phyloP scores from a whole-genome alignment of 2,797 vertebrate species.

The Tiaroga cobitis region DNA sequence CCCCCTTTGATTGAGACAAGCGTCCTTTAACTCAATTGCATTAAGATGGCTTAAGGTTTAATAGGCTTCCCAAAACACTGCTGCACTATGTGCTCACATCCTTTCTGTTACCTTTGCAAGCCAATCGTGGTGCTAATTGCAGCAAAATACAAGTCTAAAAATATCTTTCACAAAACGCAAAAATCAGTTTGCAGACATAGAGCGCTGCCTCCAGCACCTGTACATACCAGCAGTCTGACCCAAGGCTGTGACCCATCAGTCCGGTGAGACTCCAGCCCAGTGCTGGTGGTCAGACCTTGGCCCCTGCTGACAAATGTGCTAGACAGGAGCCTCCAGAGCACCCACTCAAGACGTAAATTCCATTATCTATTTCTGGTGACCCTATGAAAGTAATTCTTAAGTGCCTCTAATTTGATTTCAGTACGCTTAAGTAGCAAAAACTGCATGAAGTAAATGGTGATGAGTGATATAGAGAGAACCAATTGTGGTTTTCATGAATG shows the following conservation, averaged over 20 bases:
- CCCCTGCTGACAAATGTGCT: slow-evolving; percentile 52
- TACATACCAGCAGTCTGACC: slow-evolving; percentile 24
- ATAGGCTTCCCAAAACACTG: slow-evolving; percentile 36
- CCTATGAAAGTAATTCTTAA: slow-evolving; percentile 67
- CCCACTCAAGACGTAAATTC: slow-evolving; percentile 71
- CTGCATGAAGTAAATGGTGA: slow-evolving; percentile 16
- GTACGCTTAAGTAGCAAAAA: slow-evolving; percentile 53
- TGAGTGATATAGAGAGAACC: slow-evolving; percentile 26
- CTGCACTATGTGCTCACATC: slow-evolving; percentile 24
- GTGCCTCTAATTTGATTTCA: slow-evolving; percentile 67
- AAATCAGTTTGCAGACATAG: background rate
- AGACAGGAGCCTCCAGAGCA: slow-evolving; percentile 60
- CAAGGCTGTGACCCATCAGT: slow-evolving; percentile 39
- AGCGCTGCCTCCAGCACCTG: background rate
- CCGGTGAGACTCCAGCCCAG: slow-evolving; percentile 38
- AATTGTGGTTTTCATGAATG: slow-evolving; percentile 32
- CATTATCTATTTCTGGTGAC: slow-evolving; percentile 74
- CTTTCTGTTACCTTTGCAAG: slow-evolving; percentile 24
- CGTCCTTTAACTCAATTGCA: slow-evolving; percentile 53
- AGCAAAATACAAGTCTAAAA: background rate
- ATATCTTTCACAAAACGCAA: background rate
- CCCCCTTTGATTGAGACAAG: slow-evolving; percentile 38
- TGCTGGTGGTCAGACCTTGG: slow-evolving; percentile 47
- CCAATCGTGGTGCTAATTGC: slow-evolving; percentile 5
- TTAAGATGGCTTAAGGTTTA: slow-evolving; percentile 46